A percentile compares a stretch with the other conserved stretches of the same genome.
phyloP scores from a whole-genome alignment of 92 coral and sea anemone species.

The Pocillopora meandrina region DNA sequence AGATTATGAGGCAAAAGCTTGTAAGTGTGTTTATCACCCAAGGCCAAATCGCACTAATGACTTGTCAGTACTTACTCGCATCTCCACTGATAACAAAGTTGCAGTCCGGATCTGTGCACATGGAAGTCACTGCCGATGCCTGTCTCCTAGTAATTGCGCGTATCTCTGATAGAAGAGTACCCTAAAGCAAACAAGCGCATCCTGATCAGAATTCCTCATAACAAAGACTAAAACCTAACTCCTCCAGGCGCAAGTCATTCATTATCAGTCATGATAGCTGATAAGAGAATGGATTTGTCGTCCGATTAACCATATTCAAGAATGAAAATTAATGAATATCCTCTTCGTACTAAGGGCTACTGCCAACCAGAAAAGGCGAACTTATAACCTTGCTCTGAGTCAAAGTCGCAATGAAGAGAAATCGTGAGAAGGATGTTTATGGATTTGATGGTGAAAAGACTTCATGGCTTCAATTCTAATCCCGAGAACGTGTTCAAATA shows the following conservation, averaged over 20 bases:
- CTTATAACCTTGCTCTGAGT: too few relatives aligned
- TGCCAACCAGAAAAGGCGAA: too few relatives aligned
- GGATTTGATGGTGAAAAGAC: too few relatives aligned
- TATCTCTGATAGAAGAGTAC: slow-evolving; percentile 81
- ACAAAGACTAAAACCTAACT: background rate
- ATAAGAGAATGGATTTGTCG: background rate
- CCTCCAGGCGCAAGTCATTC: background rate
- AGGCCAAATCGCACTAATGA: background rate
- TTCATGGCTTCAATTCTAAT: too few relatives aligned
- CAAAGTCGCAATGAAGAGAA: too few relatives aligned
- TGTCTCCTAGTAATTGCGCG: slow-evolving; percentile 89
- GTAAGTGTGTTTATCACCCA: background rate
- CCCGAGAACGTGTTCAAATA: too few relatives aligned
- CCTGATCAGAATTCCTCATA: background rate
- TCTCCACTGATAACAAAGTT: slow-evolving; percentile 89
- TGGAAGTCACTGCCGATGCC: slow-evolving; percentile 87
- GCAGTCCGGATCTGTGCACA: slow-evolving; percentile 86
- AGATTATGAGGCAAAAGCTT: too few relatives aligned
- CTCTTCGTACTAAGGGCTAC: too few relatives aligned
- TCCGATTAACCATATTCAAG: too few relatives aligned
- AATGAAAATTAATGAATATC: too few relatives aligned
- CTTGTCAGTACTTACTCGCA: slow-evolving; percentile 65
- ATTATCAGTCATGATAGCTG: too few relatives aligned
- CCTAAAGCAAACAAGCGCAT: slow-evolving; percentile 51
- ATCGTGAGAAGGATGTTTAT: too few relatives aligned